phyloP scores from a whole-genome alignment of 2,113 vertebrate genomes.

The Orthonyx spaldingii region DNA sequence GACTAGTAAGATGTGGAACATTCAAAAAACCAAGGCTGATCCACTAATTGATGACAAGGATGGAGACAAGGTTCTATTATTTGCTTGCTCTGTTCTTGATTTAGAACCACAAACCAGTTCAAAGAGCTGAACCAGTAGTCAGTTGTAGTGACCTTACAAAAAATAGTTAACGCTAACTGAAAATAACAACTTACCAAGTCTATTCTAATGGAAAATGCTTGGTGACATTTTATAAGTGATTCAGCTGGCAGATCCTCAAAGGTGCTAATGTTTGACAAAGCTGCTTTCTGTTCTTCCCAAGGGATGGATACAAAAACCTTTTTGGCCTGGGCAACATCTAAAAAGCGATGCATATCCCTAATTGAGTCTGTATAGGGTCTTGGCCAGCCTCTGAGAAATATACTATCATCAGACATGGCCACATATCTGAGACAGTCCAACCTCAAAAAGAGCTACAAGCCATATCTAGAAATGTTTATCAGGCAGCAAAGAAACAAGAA shows the following conservation, averaged over 20 bases:
- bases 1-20: not conserved
- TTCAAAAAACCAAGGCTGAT: rapidly evolving
- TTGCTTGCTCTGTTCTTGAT: not conserved
- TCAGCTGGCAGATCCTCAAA: not conserved
- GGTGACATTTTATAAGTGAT: not conserved
- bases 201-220: not conserved
- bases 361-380: not conserved
- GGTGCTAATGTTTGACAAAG: not conserved
- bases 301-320: not conserved
- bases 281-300: not conserved
- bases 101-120: not conserved
- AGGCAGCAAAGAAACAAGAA: not conserved
- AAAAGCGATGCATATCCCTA: not conserved
- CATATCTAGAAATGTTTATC: not conserved
- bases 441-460: not conserved
- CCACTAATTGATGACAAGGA: not conserved
- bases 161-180: not conserved
- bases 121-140: not conserved
- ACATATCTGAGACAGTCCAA: not conserved
- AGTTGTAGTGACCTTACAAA: not conserved
- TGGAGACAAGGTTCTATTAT: not conserved
- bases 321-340: not conserved
- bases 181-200: not conserved
- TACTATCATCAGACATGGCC: not conserved
- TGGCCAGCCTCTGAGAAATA: not conserved